Percentiles rank a stretch among this genome's conserved stretches.
phyloP scores from a whole-genome alignment of 37 sponge, comb jelly and placozoan genomes.

The Oscarella lobularis region DNA sequence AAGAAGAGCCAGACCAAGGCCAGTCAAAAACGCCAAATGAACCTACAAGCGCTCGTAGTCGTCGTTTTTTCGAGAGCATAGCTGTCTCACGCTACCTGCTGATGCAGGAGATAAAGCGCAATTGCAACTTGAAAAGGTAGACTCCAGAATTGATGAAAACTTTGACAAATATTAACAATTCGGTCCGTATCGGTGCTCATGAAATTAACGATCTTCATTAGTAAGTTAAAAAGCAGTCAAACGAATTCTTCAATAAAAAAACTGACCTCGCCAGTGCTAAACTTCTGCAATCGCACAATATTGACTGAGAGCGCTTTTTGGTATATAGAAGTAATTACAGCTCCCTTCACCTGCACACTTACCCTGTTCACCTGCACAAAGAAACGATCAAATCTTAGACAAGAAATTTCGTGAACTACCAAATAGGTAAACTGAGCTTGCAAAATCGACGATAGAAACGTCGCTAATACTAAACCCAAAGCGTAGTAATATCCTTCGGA shows the following conservation, averaged over 20 bases:
- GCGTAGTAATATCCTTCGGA: constrained; percentile 72
- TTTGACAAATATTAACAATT: constrained; percentile 67
- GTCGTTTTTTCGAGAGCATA: no score
- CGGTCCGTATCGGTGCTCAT: constrained; percentile 91
- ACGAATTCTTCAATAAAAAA: no score
- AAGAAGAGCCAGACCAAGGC: constrained; percentile 63
- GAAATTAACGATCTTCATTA: constrained; percentile 77
- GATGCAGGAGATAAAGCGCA: constrained; percentile 73
- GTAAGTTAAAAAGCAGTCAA: no score
- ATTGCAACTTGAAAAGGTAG: constrained; percentile 82
- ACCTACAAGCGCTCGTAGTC: no score
- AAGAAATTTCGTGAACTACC: constrained; percentile 12
- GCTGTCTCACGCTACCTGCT: no score
- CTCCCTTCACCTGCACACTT: constrained; percentile 54
- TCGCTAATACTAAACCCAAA: constrained; percentile 43
- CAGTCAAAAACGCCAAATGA: constrained; percentile 82
- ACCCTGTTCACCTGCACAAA: constrained; percentile 66
- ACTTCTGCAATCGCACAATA: constrained; percentile 34
- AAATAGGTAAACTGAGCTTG: constrained; percentile 56
- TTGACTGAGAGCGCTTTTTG: constrained; percentile 70
- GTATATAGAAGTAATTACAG: constrained; percentile 74
- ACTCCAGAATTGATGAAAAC: constrained; percentile 95
- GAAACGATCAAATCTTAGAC: not conserved
- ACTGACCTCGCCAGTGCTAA: constrained; percentile 79
- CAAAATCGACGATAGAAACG: constrained; percentile 46